phyloP scores from a whole-genome alignment of 2,113 vertebrate species.

The Psettodes erumei region DNA sequence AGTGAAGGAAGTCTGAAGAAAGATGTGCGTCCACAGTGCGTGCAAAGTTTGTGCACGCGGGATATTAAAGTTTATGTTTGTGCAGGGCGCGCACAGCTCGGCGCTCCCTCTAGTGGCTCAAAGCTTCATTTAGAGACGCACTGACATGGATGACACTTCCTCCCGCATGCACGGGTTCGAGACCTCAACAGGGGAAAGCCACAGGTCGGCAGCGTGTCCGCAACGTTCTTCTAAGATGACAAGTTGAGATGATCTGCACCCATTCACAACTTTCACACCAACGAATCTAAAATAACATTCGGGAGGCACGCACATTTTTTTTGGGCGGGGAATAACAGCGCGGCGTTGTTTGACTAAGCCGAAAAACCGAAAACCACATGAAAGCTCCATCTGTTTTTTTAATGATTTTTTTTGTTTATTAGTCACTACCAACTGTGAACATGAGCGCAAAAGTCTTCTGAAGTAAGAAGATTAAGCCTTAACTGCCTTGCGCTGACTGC shows the following conservation, averaged over 20 bases:
- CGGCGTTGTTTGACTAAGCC: not conserved
- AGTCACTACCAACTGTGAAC: slow-evolving; percentile 14
- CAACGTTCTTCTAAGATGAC: slow-evolving; percentile 5
- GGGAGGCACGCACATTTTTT: no score
- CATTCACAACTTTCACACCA: not conserved
- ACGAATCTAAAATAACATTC: not conserved
- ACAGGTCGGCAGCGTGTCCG: no score
- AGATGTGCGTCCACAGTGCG: no score
- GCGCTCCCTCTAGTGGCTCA: slow-evolving; percentile 58
- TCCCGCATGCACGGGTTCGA: not conserved
- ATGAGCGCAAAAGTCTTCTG: not conserved
- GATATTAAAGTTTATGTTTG: slow-evolving; percentile 10
- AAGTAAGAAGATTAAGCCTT: not conserved
- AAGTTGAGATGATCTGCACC: not conserved
- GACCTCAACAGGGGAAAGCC: no score
- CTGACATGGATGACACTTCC: not conserved
- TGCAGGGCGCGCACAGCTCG: not conserved
- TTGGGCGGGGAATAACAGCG: no score
- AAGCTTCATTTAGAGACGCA: not conserved
- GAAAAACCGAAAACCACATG: slow-evolving; percentile 50
- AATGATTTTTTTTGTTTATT: no score
- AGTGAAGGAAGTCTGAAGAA: no score
- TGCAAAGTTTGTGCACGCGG: slow-evolving; percentile 6
- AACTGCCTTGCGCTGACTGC: not conserved
- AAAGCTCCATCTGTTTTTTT: no score